Conservation (phyloP, 2,888 invertebrate genomes). For the Zelleria hepariella region DNA sequence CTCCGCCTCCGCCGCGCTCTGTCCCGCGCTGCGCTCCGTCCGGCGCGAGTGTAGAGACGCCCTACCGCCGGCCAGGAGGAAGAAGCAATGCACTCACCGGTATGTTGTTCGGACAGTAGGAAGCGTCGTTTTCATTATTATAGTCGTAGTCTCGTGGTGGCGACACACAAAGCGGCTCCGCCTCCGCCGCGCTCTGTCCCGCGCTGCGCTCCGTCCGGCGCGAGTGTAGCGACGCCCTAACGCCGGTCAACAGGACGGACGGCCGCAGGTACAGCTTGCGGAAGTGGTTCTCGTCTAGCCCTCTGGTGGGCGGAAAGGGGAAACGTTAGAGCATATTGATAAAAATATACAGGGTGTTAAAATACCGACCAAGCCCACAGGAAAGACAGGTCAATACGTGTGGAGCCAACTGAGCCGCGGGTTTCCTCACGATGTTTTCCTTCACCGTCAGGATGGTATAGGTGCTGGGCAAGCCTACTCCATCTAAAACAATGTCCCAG, state of each 20-base stretch:
- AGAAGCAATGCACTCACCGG: slow-evolving; percentile 29
- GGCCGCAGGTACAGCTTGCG: slow-evolving; percentile 51
- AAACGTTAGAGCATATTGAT: too few relatives aligned
- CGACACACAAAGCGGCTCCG: slow-evolving; percentile 40
- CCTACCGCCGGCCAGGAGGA: neutral
- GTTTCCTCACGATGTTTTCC: too few relatives aligned
- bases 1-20: slow-evolving; percentile 19
- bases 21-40: slow-evolving; percentile 34
- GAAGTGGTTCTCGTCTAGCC: slow-evolving; percentile 59
- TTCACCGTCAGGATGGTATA: too few relatives aligned
- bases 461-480: too few relatives aligned
- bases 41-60: slow-evolving; percentile 49
- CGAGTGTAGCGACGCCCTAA: slow-evolving; percentile 23
- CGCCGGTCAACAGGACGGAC: slow-evolving; percentile 41
- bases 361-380: too few relatives aligned
- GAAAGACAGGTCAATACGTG: too few relatives aligned
- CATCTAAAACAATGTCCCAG: too few relatives aligned
- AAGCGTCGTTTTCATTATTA: slow-evolving; percentile 63
- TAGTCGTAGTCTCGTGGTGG: slow-evolving; percentile 55
- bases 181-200: slow-evolving; percentile 15
- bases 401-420: too few relatives aligned
- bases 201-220: slow-evolving; percentile 20
- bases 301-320: too few relatives aligned
- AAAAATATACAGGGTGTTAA: too few relatives aligned
- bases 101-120: slow-evolving; percentile 51